Conservation (phyloP, 2,888 invertebrate species). For the Rutpela maculata region DNA sequence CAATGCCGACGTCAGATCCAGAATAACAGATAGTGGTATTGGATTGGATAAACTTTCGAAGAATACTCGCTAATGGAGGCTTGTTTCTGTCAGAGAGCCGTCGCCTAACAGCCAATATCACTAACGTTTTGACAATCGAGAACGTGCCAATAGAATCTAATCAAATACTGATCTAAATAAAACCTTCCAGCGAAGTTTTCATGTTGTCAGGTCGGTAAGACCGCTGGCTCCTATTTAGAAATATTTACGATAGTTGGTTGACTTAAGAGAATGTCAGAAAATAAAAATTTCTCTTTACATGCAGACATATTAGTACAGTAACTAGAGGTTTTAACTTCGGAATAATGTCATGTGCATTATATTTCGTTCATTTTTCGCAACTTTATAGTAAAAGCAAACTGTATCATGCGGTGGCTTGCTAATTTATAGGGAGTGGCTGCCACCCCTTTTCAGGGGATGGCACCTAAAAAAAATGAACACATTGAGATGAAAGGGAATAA, state of each 20-base stretch:
- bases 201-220: conserved; percentile 38
- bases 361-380: too few relatives aligned
- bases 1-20: conserved; percentile 57
- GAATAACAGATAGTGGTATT: conserved; percentile 55
- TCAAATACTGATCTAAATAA: conserved; percentile 54
- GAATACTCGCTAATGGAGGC: conserved; percentile 55
- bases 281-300: too few relatives aligned
- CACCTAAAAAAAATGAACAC: too few relatives aligned
- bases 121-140: conserved; percentile 46
- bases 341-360: too few relatives aligned
- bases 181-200: conserved; percentile 40
- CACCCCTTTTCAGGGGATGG: too few relatives aligned
- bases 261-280: conserved; percentile 1
- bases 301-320: too few relatives aligned
- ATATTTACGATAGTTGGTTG: conserved; percentile 45
- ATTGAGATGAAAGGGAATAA: too few relatives aligned
- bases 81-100: conserved; percentile 50
- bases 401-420: too few relatives aligned
- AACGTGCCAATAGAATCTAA: conserved; percentile 50
- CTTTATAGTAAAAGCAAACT: too few relatives aligned
- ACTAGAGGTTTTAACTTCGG: too few relatives aligned
- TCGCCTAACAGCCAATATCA: conserved; percentile 52
- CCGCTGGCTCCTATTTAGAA: conserved; percentile 38
- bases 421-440: too few relatives aligned
- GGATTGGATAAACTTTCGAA: conserved; percentile 52